These are phyloP conservation scores for Hippoglossus stenolepis DNA, from an alignment of 2,113 vertebrate genomes.

Conservation along the genomic window DNA sequence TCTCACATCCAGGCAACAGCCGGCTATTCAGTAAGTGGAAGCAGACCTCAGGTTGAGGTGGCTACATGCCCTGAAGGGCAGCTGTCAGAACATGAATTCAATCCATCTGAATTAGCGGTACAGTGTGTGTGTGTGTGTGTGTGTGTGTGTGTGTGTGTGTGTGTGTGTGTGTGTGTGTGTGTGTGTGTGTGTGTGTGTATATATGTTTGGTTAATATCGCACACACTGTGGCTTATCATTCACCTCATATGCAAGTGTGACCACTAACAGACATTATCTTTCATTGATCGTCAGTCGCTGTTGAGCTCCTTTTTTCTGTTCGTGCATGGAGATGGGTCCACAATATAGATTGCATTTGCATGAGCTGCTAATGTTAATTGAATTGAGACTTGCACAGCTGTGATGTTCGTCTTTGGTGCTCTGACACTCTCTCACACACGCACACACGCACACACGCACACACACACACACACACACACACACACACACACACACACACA, in stretches of 20 bases:
- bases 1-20: constrained; percentile 2
- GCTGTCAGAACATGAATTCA: constrained; percentile 24
- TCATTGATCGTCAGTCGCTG: constrained; percentile 46
- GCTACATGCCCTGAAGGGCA: constrained; percentile 26
- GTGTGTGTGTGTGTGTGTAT: too few relatives aligned
- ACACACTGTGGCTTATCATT: constrained; percentile 18
- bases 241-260: constrained; percentile 26
- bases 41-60: constrained; percentile 24
- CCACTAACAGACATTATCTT: not conserved
- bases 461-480: constrained; percentile 13
- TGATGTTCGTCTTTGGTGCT: constrained; percentile 13
- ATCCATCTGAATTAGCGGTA: constrained; percentile 37
- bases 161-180: not conserved
- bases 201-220: constrained; percentile 8
- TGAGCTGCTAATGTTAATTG: constrained; percentile 51
- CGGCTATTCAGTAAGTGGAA: constrained; percentile 11
- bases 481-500: not conserved
- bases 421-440: not conserved
- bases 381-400: constrained; percentile 39
- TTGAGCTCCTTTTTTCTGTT: not conserved
- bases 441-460: not conserved
- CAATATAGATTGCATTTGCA: constrained; percentile 49
- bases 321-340: constrained; percentile 8
- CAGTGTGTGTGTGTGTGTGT: not conserved
- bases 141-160: not conserved